Evolutionary conservation across 2,888 invertebrate species (phyloP), one percentile per base, ranked within the genome.

Genomic region (Brenthis ino): DNA sequence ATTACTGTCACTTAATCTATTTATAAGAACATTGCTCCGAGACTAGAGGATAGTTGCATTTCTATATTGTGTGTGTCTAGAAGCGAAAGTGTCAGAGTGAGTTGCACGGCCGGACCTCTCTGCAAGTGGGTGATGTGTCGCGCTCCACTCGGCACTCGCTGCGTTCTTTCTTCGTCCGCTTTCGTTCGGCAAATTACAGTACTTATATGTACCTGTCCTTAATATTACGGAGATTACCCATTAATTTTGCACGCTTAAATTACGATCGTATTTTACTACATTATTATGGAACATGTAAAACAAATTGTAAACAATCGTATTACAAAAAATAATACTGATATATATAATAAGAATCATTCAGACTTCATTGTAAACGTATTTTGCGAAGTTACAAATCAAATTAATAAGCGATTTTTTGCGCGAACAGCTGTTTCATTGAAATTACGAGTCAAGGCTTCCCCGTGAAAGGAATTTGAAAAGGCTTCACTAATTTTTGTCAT

Each of bases 111-210:
- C 73, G 76, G 69, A 72, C 74, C 68, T 72, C 68, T 72, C 77
- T 77, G 76, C 80, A 85, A 85, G 82, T 86, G 80, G 85, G 84
- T 84, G 85, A 86, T 86, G 80, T 82, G 88, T 85, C 79, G 83
- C 89, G 88, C 85, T 88, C 81, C 83, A 87, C 81, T 88, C 85
- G 83, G 73, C 83, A 87, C 81, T 88, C 85, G 83, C 73, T 80
- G 75, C 71, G 73, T 76, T 77, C 71, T 73, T 77, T 80, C 81
- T 80, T 81, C 78, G 82, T 74, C 82, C 78, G 82, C 81, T 85
- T 84, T 85, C 81, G 77, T 81, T 57, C 16, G 12, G 78, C 58
- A 61, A 66, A 68, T 70, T 79, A 82, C 81, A 79, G 79, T 80
- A 80, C 78, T 75, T 80, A 81, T 79, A 77, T 78, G 76, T 78